Evolutionary conservation across 2,888 invertebrate genomes (phyloP), one percentile per base, ranked within the genome.

Genomic region (Pseudococcus longispinus): DNA sequence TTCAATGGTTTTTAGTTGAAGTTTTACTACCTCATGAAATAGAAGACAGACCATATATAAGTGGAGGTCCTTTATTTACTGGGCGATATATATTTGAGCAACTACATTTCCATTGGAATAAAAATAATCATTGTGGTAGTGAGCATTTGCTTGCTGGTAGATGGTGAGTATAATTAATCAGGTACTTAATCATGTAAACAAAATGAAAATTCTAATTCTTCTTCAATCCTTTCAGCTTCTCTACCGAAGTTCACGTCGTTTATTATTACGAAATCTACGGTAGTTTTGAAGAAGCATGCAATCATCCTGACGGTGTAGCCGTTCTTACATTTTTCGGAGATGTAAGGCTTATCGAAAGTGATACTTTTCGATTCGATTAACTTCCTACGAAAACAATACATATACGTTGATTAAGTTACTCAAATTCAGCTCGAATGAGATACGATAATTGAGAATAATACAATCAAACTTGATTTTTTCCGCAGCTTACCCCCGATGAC

Each of bases 241-340:
- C 95, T 11, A 94, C 94, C 91, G 95, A 95, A 91, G 94, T 95
- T 80, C 96, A 96, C 90, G 93, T 95, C 86, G 96, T 96, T 0
- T 96, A 95, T 90, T 95, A 93, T 90, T 95, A 95, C 90, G 92
- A 93, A 89, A 94, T 94, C 90, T 95, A 95, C 89, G 92, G 92
- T 88, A 92, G 92, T 23, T 92, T 95, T 90, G 91, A 93, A 85
- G 93, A 93, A 80, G 95, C 95, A 0, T 92, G 92, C 4, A 93
- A 93, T 32, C 93, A 94, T 90, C 93, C 93, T 0, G 95, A 95
- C 89, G 95, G 95, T 0, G 89, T 95, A 46, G 94, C 94, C 0
- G 95, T 95, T 0, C 93, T 94, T 0, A 94, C 94, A 0, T 94
- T 95, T 89, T 93, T 95, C 83, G 88, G 88, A 82, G 46, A 88